A percentile compares a stretch with the other conserved stretches of the same genome.
phyloP scores from a whole-genome alignment of 2,113 vertebrate genomes.

The Entomyzon cyanotis region DNA sequence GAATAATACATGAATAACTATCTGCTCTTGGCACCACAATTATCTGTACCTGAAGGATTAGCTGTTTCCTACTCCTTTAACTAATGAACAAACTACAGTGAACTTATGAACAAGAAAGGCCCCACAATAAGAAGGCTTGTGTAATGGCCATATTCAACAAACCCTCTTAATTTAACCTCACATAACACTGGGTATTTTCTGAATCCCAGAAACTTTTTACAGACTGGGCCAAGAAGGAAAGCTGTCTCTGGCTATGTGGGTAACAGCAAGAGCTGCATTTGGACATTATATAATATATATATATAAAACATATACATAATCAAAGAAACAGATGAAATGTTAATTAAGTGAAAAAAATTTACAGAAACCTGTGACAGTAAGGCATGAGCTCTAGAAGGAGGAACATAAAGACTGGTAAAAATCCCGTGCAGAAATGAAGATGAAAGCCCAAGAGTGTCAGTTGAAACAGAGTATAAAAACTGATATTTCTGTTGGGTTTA shows the following conservation, averaged over 20 bases:
- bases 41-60: not conserved
- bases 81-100: not conserved
- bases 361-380: not conserved
- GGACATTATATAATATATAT: not conserved
- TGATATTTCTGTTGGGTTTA: not conserved
- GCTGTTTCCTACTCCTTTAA: not conserved
- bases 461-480: not conserved
- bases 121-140: not conserved
- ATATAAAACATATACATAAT: not conserved
- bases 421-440: not conserved
- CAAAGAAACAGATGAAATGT: not conserved
- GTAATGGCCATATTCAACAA: not conserved
- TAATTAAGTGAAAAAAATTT: not conserved
- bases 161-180: not conserved
- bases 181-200: not conserved
- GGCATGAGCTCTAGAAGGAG: not conserved
- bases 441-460: not conserved
- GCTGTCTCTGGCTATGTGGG: not conserved
- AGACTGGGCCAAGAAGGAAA: not conserved
- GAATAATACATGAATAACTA: not conserved
- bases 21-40: not conserved
- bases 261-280: not conserved
- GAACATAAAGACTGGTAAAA: not conserved
- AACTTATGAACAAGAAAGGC: not conserved
- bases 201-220: not conserved